Conservation (phyloP, 2,888 invertebrate species). For the Drosophila acutilabella region DNA sequence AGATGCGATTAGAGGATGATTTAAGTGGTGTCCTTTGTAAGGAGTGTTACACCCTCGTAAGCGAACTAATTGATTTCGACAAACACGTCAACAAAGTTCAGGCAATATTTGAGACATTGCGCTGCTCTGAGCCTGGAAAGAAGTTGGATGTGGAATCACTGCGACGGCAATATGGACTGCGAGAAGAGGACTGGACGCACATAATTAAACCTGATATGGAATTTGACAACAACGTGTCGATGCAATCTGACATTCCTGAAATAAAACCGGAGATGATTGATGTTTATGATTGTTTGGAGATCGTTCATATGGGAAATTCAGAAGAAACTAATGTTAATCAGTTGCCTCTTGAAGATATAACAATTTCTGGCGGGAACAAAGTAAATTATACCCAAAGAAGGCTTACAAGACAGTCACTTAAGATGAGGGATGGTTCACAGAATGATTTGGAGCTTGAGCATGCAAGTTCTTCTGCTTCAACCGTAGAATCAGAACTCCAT, state of each 20-base stretch:
- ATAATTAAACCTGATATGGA: constrained; percentile 68
- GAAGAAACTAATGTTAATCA: not conserved
- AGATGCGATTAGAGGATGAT: constrained; percentile 80
- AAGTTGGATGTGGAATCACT: constrained; percentile 62
- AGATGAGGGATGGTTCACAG: not conserved
- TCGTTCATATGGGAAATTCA: not conserved
- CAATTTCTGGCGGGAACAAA: constrained; percentile 11
- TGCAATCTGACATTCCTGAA: constrained; percentile 34
- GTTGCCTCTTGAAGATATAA: constrained; percentile 39
- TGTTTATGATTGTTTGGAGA: constrained; percentile 5
- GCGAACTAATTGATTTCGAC: constrained; percentile 74
- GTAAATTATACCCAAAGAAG: not conserved
- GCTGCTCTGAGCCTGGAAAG: constrained; percentile 57
- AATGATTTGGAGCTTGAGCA: no score
- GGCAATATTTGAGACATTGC: constrained; percentile 76
- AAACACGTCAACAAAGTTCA: constrained; percentile 82
- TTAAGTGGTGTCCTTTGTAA: constrained; percentile 74
- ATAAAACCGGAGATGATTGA: constrained; percentile 53
- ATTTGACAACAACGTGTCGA: constrained; percentile 9
- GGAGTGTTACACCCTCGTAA: constrained; percentile 76
- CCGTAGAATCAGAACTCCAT: not conserved
- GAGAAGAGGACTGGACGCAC: constrained; percentile 70
- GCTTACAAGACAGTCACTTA: not conserved
- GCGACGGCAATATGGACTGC: constrained; percentile 74
- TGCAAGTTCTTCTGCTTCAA: not conserved